Percentiles rank a stretch among this genome's conserved stretches.
These are phyloP conservation scores for Callitettix versicolor DNA, from an alignment of 1,140 invertebrate genomes.

Conservation along the genomic window DNA sequence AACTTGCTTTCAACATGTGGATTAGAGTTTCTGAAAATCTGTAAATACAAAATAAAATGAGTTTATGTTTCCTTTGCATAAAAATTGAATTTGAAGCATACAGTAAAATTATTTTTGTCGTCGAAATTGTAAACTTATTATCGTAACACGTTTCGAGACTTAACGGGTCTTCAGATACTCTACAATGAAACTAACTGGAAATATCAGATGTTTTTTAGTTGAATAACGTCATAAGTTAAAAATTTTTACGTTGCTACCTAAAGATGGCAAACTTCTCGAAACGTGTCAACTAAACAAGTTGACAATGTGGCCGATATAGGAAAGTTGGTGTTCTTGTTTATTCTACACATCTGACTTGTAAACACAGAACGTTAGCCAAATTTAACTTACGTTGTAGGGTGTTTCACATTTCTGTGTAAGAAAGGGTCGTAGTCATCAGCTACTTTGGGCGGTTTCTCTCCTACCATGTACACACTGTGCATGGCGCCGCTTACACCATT, in stretches of 20 bases:
- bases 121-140: neutral
- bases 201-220: too few species aligned
- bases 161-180: too few species aligned
- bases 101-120: neutral
- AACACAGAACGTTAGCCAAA: too few species aligned
- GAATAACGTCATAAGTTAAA: too few species aligned
- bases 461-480: slow-evolving; percentile 16
- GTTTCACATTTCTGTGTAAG: slow-evolving; percentile 48
- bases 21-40: slow-evolving; percentile 70
- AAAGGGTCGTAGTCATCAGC: slow-evolving; percentile 46
- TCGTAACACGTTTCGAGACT: slow-evolving; percentile 12
- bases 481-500: slow-evolving; percentile 31
- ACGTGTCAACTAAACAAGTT: too few species aligned
- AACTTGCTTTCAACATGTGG: slow-evolving; percentile 72
- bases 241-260: too few species aligned
- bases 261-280: too few species aligned
- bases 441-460: slow-evolving; percentile 32
- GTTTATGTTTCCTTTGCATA: neutral
- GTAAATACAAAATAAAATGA: slow-evolving; percentile 21
- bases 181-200: too few species aligned
- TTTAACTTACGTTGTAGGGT: slow-evolving; percentile 63
- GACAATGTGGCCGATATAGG: too few species aligned
- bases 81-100: neutral
- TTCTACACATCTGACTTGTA: too few species aligned
- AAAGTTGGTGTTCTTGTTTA: too few species aligned